Conservation (phyloP, 2,888 invertebrate species). For the Xestoiulus laeticollis region DNA sequence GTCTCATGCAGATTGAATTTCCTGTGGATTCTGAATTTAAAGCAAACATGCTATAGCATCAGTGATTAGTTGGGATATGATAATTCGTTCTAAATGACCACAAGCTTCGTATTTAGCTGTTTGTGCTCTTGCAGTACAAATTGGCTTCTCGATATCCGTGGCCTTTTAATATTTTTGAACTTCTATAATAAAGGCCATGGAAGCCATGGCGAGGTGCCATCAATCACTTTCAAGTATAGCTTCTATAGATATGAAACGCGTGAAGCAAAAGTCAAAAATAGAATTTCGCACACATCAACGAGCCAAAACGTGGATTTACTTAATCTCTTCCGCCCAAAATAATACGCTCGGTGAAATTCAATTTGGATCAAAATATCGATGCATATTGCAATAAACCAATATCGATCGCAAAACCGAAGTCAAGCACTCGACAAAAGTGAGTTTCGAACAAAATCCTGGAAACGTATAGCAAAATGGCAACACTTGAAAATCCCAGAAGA, state of each 20-base stretch:
- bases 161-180: background rate
- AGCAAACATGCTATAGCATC: background rate
- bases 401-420: background rate
- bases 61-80: background rate
- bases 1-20: background rate
- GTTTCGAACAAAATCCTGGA: background rate
- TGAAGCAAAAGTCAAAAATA: background rate
- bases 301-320: conserved; percentile 11
- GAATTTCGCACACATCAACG: conserved; percentile 35
- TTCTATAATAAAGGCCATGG: background rate
- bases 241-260: background rate
- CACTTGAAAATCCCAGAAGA: background rate
- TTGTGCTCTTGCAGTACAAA: background rate
- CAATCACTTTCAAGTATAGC: background rate
- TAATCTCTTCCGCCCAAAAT: conserved; percentile 29
- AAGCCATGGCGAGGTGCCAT: background rate
- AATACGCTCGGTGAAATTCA: conserved; percentile 24
- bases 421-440: background rate
- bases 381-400: conserved; percentile 24
- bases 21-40: too few relatives aligned
- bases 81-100: background rate
- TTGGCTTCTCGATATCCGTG: background rate
- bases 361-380: conserved; percentile 43
- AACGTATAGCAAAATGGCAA: background rate
- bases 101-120: background rate